phyloP scores from a whole-genome alignment of 1,140 invertebrate species.

The Cyclargus thomasi region DNA sequence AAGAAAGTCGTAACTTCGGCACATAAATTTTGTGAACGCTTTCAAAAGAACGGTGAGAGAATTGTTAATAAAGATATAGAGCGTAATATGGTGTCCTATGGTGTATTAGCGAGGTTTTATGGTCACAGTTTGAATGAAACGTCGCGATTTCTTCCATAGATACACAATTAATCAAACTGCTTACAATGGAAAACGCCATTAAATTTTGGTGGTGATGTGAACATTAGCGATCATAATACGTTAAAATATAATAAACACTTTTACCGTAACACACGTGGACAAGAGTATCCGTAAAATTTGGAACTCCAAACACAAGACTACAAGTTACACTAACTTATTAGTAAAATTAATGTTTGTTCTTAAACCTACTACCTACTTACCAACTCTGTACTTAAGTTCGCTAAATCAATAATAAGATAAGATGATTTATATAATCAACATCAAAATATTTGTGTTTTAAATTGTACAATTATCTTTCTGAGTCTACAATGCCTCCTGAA shows the following conservation, averaged over 20 bases:
- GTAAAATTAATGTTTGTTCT: not conserved
- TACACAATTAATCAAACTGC: constrained; percentile 39
- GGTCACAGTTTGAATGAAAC: constrained; percentile 49
- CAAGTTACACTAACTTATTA: not conserved
- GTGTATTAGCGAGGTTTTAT: constrained; percentile 69
- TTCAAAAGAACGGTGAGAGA: constrained; percentile 62
- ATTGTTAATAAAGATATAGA: constrained; percentile 74
- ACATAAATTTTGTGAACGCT: constrained; percentile 68
- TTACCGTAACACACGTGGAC: no score
- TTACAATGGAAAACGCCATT: not conserved
- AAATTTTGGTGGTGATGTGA: constrained; percentile 10
- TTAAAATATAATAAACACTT: not conserved
- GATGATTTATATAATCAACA: no score
- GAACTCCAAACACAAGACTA: not conserved
- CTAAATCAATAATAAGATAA: no score
- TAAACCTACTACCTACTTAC: no score
- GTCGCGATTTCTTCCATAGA: constrained; percentile 31
- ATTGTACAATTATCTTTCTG: no score
- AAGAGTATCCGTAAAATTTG: not conserved
- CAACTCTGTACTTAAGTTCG: no score
- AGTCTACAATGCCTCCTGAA: no score
- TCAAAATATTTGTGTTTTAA: no score
- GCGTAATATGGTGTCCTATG: constrained; percentile 48
- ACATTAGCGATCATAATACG: not conserved
- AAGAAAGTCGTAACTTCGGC: constrained; percentile 62